These are phyloP conservation scores for Marcusenius ussheri DNA, from an alignment of 2,113 vertebrate genomes.

Conservation along the genomic window DNA sequence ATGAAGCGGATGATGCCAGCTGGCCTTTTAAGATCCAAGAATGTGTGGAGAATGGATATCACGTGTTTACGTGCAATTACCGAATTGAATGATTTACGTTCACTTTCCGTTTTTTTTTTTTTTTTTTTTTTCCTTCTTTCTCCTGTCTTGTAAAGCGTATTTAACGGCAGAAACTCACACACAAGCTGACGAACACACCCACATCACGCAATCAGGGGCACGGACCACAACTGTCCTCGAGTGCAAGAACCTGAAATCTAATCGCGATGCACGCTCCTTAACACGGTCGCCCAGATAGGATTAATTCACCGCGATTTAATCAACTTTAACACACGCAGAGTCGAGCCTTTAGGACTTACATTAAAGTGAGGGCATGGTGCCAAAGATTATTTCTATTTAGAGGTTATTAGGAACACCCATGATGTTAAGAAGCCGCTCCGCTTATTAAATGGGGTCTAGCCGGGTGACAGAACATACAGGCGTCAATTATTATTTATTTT, in stretches of 20 bases:
- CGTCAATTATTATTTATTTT: neutral
- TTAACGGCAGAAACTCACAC: neutral
- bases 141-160: neutral
- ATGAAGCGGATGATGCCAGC: neutral
- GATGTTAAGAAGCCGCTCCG: constrained; percentile 39
- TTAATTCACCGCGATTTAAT: neutral
- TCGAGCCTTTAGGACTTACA: neutral
- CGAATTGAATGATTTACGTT: constrained; percentile 13
- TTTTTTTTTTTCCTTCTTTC: neutral
- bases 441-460: constrained; percentile 28
- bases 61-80: constrained; percentile 2
- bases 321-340: neutral
- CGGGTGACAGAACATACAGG: constrained; percentile 25
- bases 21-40: constrained; percentile 8
- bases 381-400: constrained; percentile 21
- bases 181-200: neutral
- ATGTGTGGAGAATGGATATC: constrained; percentile 24
- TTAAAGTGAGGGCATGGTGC: constrained; percentile 12
- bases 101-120: neutral
- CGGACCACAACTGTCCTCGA: neutral
- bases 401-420: constrained; percentile 43
- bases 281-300: neutral
- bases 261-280: neutral
- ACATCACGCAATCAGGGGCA: constrained; percentile 9
- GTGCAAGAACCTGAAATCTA: neutral